Percentiles rank a stretch among this genome's conserved stretches.
These are phyloP conservation scores for Colletes latitarsis DNA, from an alignment of 1,140 invertebrate species.

Conservation along the genomic window DNA sequence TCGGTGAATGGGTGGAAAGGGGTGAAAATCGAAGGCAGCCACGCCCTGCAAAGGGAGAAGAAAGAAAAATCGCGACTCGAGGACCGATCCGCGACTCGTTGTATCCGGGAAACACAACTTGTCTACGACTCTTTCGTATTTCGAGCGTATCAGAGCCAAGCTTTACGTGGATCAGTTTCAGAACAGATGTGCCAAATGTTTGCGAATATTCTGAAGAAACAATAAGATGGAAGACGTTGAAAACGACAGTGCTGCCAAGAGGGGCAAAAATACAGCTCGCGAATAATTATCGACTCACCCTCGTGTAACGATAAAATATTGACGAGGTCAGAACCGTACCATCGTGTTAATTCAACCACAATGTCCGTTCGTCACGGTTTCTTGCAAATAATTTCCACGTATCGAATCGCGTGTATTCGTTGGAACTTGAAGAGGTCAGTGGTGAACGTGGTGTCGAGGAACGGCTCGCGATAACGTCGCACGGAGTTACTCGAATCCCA, in stretches of 20 bases:
- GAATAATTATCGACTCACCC: neutral
- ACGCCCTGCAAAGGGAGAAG: constrained; percentile 40
- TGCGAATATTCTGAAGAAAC: constrained; percentile 30
- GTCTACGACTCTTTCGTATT: constrained; percentile 10
- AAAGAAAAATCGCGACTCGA: constrained; percentile 41
- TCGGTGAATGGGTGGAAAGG: constrained; percentile 39
- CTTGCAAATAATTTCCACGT: constrained; percentile 19
- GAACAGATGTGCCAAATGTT: constrained; percentile 35
- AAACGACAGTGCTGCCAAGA: too few relatives aligned
- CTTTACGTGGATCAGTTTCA: constrained; percentile 42
- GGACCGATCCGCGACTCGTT: constrained; percentile 12
- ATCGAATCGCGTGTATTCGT: neutral
- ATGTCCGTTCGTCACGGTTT: too few relatives aligned
- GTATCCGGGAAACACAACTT: constrained; percentile 26
- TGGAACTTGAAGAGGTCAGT: constrained; percentile 52
- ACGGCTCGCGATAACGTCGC: constrained; percentile 60
- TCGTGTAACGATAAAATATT: too few relatives aligned
- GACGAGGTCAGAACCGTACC: too few relatives aligned
- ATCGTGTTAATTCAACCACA: too few relatives aligned
- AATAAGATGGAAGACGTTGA: too few relatives aligned
- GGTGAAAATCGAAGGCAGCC: constrained; percentile 51
- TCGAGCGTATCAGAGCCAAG: constrained; percentile 42
- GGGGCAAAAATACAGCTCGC: too few relatives aligned
- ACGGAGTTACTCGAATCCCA: constrained; percentile 66
- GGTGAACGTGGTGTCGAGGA: constrained; percentile 38